Conservation (phyloP, 1,140 invertebrate species). For the Drosophila chauvacae region DNA sequence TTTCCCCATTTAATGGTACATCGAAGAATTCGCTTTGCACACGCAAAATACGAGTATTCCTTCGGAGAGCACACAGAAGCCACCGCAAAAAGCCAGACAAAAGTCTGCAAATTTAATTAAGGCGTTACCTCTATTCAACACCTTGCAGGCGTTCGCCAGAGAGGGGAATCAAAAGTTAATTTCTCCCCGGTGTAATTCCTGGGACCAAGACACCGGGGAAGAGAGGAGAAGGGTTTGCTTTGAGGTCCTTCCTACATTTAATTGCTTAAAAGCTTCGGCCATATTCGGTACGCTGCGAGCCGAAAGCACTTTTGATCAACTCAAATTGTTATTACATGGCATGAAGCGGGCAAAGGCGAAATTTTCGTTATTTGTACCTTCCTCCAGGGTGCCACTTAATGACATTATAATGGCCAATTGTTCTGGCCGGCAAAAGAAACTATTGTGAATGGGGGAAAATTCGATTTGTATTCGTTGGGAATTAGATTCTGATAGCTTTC, state of each 20-base stretch:
- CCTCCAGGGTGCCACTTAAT: conserved; percentile 51
- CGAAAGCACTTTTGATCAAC: conserved; percentile 58
- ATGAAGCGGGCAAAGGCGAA: conserved; percentile 17
- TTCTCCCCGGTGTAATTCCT: conserved; percentile 55
- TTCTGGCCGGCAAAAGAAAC: conserved; percentile 9
- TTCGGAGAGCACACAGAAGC: background rate
- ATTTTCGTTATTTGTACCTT: conserved; percentile 12
- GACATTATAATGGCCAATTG: conserved; percentile 72
- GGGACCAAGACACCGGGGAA: conserved; percentile 37
- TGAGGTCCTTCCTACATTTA: conserved; percentile 56
- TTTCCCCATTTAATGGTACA: conserved; percentile 52
- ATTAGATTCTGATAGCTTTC: conserved; percentile 18
- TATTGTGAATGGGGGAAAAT: conserved; percentile 40
- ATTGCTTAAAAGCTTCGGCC: conserved; percentile 64
- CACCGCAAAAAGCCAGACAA: conserved; percentile 48
- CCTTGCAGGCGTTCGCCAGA: conserved; percentile 66
- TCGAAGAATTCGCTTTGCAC: conserved; percentile 49
- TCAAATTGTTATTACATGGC: conserved; percentile 62
- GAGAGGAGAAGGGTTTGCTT: background rate
- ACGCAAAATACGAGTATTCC: conserved; percentile 54
- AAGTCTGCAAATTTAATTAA: conserved; percentile 79
- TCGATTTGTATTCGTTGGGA: conserved; percentile 41
- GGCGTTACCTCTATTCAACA: conserved; percentile 78
- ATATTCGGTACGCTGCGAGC: conserved; percentile 43
- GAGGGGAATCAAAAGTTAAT: conserved; percentile 62